A percentile compares a stretch with the other conserved stretches of the same genome.
Conservation (phyloP, 2,888 invertebrate species). For the Pristionchus exspectatus region DNA sequence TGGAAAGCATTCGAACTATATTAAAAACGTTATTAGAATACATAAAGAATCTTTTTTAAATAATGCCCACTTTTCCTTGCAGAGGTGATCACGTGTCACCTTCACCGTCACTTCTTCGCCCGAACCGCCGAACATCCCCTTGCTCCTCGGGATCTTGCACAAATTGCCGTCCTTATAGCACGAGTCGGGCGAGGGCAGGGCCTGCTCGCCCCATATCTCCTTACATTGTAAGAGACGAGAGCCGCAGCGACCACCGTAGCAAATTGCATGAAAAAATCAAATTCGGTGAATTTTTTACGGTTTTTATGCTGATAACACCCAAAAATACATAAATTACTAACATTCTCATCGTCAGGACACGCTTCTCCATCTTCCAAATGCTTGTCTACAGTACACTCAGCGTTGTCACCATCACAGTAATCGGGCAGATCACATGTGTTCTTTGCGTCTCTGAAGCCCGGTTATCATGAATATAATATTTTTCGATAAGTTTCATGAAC, state of each 20-base stretch:
- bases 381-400: not conserved
- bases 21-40: too few relatives aligned
- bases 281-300: too few relatives aligned
- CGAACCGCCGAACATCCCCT: not conserved
- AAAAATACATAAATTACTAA: not conserved
- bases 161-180: not conserved
- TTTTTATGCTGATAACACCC: too few relatives aligned
- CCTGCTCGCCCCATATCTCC: not conserved
- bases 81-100: not conserved
- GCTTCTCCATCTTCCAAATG: not conserved
- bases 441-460: not conserved
- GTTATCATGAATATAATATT: too few relatives aligned
- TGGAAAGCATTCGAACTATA: too few relatives aligned
- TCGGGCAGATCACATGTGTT: not conserved
- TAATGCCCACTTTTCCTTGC: not conserved
- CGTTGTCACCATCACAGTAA: not conserved
- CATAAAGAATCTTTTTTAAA: too few relatives aligned
- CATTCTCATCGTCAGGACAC: not conserved
- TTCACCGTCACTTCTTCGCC: not conserved
- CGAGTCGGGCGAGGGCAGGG: not conserved
- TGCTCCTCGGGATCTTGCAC: not conserved
- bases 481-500: too few relatives aligned
- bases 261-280: not conserved
- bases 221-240: not conserved
- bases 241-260: not conserved